Conservation (phyloP, 2,113 vertebrate genomes). For the Pseudonaja textilis region DNA sequence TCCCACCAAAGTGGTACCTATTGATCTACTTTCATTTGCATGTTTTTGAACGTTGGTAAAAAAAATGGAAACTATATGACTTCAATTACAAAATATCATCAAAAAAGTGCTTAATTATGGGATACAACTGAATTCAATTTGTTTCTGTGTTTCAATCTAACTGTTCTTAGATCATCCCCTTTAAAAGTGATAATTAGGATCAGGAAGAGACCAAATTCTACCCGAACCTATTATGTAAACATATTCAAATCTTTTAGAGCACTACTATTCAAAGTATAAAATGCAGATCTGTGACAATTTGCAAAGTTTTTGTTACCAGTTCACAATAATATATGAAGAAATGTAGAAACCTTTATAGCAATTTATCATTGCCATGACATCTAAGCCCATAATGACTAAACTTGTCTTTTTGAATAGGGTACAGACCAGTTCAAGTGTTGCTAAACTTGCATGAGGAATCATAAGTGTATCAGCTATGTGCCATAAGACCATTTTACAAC, state of each 20-base stretch:
- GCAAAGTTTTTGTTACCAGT: not conserved
- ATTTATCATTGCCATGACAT: not conserved
- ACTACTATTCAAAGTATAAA: not conserved
- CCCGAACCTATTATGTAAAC: too few relatives aligned
- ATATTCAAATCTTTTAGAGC: not conserved
- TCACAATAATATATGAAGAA: not conserved
- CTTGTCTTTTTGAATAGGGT: not conserved
- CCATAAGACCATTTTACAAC: not conserved
- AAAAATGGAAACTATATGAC: not conserved
- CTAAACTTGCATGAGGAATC: not conserved
- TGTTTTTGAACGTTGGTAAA: too few relatives aligned
- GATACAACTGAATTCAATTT: not conserved
- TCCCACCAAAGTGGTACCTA: too few relatives aligned
- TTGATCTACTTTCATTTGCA: too few relatives aligned
- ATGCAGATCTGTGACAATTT: not conserved
- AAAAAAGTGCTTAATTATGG: not conserved
- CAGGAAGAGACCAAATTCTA: not conserved
- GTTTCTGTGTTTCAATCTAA: not conserved
- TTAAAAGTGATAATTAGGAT: not conserved
- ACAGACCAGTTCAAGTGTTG: not conserved
- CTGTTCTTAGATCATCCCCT: too few relatives aligned
- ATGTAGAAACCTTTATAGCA: not conserved
- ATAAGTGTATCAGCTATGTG: not conserved
- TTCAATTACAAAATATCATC: not conserved
- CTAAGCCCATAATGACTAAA: not conserved